Evolutionary conservation across 2,113 vertebrate genomes (phyloP).

Genomic region (Nycticebus coucang): DNA sequence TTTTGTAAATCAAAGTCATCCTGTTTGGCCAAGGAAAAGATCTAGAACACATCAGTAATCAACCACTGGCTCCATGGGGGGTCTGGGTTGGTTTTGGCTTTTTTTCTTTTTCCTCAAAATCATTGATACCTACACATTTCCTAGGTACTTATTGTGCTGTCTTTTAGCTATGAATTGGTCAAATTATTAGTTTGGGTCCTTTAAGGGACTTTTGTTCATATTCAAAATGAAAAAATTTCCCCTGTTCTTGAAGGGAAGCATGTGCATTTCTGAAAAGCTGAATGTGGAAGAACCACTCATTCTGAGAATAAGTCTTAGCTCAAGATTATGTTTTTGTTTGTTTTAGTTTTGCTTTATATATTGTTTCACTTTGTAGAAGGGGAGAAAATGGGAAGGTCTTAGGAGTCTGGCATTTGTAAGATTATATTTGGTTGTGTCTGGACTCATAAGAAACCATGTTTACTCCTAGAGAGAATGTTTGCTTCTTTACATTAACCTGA

Average conservation of each 20-base stretch:
- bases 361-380: neutral
- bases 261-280: neutral
- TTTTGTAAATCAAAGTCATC: neutral
- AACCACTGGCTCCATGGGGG: neutral
- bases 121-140: neutral
- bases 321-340: neutral
- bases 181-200: neutral
- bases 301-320: neutral
- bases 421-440: neutral
- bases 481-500: neutral
- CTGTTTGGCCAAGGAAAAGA: neutral
- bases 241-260: neutral
- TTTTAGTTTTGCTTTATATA: slow-evolving; percentile 54
- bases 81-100: neutral
- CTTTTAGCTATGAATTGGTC: neutral
- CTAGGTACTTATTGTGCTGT: neutral
- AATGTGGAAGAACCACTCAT: neutral
- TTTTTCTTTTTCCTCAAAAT: slow-evolving; percentile 57
- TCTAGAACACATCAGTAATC: neutral
- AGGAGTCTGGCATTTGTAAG: neutral
- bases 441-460: neutral
- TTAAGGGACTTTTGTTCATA: slow-evolving; percentile 22
- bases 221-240: neutral
- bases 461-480: neutral
- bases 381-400: neutral